These are phyloP conservation scores for Fopius arisanus DNA, from an alignment of 1,140 invertebrate species.

Conservation along the genomic window DNA sequence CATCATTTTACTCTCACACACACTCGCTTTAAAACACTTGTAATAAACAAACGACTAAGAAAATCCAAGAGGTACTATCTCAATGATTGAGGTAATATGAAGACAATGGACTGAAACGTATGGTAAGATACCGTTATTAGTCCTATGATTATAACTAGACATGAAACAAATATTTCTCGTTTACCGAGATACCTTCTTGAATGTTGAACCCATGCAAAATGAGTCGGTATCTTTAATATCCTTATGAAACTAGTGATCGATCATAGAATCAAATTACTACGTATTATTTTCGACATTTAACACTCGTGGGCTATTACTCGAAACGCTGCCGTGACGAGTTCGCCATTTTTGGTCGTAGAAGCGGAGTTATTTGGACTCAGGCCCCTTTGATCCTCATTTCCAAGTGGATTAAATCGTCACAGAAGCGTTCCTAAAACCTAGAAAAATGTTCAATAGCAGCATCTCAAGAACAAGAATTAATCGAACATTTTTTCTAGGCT, in stretches of 20 bases:
- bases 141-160: background rate
- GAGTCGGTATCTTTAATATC: background rate
- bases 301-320: background rate
- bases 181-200: slow-evolving; percentile 49
- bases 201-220: slow-evolving; percentile 28
- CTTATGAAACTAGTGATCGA: slow-evolving; percentile 32
- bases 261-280: slow-evolving; percentile 2
- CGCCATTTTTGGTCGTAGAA: slow-evolving; percentile 40
- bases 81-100: slow-evolving; percentile 54
- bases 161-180: slow-evolving; percentile 44
- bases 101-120: slow-evolving; percentile 28
- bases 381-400: slow-evolving; percentile 43
- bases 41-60: slow-evolving; percentile 6
- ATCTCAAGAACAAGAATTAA: background rate
- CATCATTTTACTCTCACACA: background rate
- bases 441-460: slow-evolving; percentile 13
- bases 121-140: background rate
- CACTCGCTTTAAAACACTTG: background rate
- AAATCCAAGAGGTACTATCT: slow-evolving; percentile 51
- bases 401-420: slow-evolving; percentile 42
- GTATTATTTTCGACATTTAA: background rate
- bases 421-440: slow-evolving; percentile 46
- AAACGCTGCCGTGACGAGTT: slow-evolving; percentile 58
- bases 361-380: slow-evolving; percentile 51
- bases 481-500: background rate